Evolutionary conservation across 2,113 vertebrate species (phyloP), one percentile per base, ranked within the genome.

Genomic region (Oncorhynchus kisutch): DNA sequence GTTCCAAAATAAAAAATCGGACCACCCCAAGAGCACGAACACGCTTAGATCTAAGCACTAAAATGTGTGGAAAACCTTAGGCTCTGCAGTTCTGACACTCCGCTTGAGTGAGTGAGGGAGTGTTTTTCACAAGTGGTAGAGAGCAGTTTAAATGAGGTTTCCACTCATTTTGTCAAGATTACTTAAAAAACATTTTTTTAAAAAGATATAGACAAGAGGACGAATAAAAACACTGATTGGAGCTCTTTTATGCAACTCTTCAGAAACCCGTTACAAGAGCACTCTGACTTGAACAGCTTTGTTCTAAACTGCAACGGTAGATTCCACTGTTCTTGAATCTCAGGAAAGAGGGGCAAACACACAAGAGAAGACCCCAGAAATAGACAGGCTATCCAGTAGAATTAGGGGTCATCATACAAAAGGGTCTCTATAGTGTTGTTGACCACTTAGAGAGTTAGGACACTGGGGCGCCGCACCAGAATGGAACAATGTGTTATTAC

Each of bases 331-430:
- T 18, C 68, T 24, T 13, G 12, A 31, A 60, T 72, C 70, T 68
- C 5, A 24, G 6, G 5, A 2, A 57, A 34, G 12, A 59, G 16
- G 66, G 27, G 51, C 31, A 74, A 20, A 72, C 22, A 18, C 73
- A 73, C 64, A 74, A 39, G 60, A 3, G 7, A 31, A 8, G 48
- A 67, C 69, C 39, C 64, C 20, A 20, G 69, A 81, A 9, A 67
- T 39, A 71, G 29, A 69, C 74, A 70, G 22, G 54, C 71, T 34
- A 64, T 22, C 49, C 68, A 73, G 62, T 11, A 1, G 67, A 83
- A 78, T 67, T 3, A 76, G 31, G 51, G 60, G 59, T 67, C 74
- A 75, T 64, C 34, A 48, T 22, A 68, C 48, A 69, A 72, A 77
- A 59, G 4, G 48, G 72, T 5, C 5, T 45, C 39, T 45, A 45